phyloP scores from a whole-genome alignment of 2,888 invertebrate species.

The Miltochrista miniata region DNA sequence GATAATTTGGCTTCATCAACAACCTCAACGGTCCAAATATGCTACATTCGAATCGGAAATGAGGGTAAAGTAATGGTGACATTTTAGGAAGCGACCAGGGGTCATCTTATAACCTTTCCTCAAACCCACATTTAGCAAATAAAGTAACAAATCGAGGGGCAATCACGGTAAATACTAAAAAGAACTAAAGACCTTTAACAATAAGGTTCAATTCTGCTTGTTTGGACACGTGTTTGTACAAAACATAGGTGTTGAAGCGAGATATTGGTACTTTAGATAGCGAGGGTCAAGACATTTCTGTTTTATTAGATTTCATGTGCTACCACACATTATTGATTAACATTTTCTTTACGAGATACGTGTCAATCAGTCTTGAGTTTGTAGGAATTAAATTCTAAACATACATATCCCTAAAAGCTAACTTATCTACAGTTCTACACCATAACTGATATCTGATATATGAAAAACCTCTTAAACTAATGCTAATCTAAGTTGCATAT shows the following conservation, averaged over 20 bases:
- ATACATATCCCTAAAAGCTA: neutral
- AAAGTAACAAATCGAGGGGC: conserved; percentile 45
- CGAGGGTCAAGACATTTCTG: conserved; percentile 35
- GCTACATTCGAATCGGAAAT: conserved; percentile 56
- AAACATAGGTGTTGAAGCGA: conserved; percentile 42
- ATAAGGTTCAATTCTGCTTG: conserved; percentile 20
- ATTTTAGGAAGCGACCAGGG: conserved; percentile 56
- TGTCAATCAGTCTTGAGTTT: neutral
- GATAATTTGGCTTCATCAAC: conserved; percentile 18
- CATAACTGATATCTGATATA: no score
- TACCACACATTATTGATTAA: conserved; percentile 18
- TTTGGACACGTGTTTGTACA: conserved; percentile 29
- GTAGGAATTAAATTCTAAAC: neutral
- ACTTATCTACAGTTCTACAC: neutral
- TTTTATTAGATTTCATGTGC: conserved; percentile 38
- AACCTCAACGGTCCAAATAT: conserved; percentile 46
- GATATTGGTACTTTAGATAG: conserved; percentile 42
- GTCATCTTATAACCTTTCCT: conserved; percentile 51
- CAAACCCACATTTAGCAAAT: conserved; percentile 51
- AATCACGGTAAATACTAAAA: conserved; percentile 15
- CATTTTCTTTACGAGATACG: conserved; percentile 19
- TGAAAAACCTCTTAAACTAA: neutral
- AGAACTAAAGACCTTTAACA: neutral
- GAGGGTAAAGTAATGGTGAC: conserved; percentile 60
- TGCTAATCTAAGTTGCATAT: neutral